Conservation (phyloP, 1,140 invertebrate species). For the Bombus fervidus region DNA sequence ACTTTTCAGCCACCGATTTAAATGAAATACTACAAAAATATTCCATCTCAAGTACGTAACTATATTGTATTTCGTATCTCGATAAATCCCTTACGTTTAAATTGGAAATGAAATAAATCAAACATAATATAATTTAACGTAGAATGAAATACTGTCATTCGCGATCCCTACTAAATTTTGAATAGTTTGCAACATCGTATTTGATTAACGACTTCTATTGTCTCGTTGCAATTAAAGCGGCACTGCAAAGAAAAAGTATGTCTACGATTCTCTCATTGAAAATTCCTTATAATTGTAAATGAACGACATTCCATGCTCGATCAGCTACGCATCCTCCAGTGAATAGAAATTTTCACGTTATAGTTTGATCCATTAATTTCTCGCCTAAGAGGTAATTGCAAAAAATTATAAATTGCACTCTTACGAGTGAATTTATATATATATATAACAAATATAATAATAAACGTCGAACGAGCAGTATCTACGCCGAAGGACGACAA, state of each 20-base stretch:
- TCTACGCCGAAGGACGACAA: neutral
- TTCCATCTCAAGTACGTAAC: too few species aligned
- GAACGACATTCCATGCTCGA: neutral
- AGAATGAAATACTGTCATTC: neutral
- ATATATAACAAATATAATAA: too few species aligned
- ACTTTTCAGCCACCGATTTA: too few species aligned
- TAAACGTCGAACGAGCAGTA: too few species aligned
- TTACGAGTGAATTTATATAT: neutral
- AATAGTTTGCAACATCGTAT: neutral
- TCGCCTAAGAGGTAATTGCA: neutral
- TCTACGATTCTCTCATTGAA: neutral
- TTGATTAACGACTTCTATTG: neutral
- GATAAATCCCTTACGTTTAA: neutral
- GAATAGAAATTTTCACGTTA: neutral
- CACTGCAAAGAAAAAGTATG: neutral
- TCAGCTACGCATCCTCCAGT: neutral
- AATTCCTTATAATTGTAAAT: neutral
- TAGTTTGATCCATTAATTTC: neutral
- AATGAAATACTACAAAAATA: too few species aligned
- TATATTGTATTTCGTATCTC: neutral
- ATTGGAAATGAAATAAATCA: neutral
- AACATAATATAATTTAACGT: neutral
- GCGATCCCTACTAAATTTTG: neutral
- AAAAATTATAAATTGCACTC: too few species aligned
- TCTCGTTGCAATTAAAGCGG: neutral